These are phyloP conservation scores for Habropoda laboriosa DNA, from an alignment of 1,140 invertebrate species.

Conservation along the genomic window DNA sequence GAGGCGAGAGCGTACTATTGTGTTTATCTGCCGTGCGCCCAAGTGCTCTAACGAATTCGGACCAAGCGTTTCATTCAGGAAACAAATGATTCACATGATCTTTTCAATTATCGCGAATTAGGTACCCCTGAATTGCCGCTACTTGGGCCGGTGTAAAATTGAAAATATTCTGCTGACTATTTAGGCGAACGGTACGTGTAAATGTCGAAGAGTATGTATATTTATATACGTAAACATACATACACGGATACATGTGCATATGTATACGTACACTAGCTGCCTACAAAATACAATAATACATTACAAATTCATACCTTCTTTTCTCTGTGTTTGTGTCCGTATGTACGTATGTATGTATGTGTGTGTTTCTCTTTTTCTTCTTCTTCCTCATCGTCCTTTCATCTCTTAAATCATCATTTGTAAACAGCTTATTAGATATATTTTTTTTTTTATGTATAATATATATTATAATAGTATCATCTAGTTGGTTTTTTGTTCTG, in stretches of 20 bases:
- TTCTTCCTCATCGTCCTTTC: background rate
- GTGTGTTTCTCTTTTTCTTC: slow-evolving; percentile 15
- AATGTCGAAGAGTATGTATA: slow-evolving; percentile 58
- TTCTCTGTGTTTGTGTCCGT: slow-evolving; percentile 25
- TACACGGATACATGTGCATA: slow-evolving; percentile 63
- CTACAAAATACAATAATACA: slow-evolving; percentile 75
- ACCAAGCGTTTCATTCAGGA: slow-evolving; percentile 9
- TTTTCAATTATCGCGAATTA: background rate
- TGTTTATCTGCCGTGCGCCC: slow-evolving; percentile 23
- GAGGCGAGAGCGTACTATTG: slow-evolving; percentile 28
- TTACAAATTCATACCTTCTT: slow-evolving; percentile 70
- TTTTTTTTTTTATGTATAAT: slow-evolving; percentile 57
- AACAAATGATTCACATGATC: background rate
- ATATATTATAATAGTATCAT: slow-evolving; percentile 70
- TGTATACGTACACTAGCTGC: slow-evolving; percentile 72
- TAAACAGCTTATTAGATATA: slow-evolving; percentile 73
- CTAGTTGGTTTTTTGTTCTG: slow-evolving; percentile 69
- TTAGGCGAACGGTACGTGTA: slow-evolving; percentile 52
- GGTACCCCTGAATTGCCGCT: background rate
- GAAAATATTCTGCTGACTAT: slow-evolving; percentile 60
- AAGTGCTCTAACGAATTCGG: slow-evolving; percentile 33
- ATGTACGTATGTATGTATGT: slow-evolving; percentile 23
- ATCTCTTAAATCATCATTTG: slow-evolving; percentile 63
- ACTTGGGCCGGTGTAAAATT: slow-evolving; percentile 33
- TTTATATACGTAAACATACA: slow-evolving; percentile 64